Evolutionary conservation across 2,113 vertebrate genomes (phyloP).

Genomic region (Hymenochirus boettgeri): DNA sequence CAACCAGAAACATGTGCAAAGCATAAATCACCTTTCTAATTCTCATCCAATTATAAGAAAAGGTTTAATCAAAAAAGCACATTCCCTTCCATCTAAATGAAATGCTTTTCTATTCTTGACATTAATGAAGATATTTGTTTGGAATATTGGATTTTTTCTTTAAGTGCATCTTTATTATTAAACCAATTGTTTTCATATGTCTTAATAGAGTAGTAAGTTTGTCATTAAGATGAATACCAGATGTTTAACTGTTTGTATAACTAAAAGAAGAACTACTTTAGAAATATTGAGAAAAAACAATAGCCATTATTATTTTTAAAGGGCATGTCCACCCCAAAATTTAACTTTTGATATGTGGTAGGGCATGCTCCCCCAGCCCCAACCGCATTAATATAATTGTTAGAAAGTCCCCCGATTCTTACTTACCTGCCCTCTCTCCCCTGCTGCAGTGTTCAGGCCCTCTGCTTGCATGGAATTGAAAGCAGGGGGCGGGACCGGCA

Average conservation of each 20-base stretch:
- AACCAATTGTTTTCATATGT: constrained; percentile 37
- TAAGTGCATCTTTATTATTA: constrained; percentile 37
- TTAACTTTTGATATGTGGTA: too few relatives aligned
- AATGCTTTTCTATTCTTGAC: constrained; percentile 12
- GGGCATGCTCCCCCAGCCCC: too few relatives aligned
- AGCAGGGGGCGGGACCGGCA: too few relatives aligned
- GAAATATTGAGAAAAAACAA: constrained; percentile 8
- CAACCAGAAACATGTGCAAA: neutral
- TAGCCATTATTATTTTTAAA: too few relatives aligned
- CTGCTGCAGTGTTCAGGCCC: too few relatives aligned
- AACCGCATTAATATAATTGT: too few relatives aligned
- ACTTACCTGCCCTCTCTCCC: too few relatives aligned
- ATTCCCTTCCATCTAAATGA: neutral
- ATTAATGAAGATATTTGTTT: constrained; percentile 15
- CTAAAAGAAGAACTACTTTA: constrained; percentile 26
- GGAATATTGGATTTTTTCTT: constrained; percentile 4
- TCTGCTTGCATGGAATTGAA: too few relatives aligned
- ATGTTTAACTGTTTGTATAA: constrained; percentile 29
- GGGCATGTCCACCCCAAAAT: too few relatives aligned
- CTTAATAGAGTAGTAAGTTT: constrained; percentile 23
- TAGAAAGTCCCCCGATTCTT: too few relatives aligned
- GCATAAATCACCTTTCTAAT: neutral
- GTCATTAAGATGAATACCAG: constrained; percentile 32
- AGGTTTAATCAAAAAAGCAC: neutral
- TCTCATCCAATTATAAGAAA: neutral